A percentile compares a stretch with the other conserved stretches of the same genome.
These are phyloP conservation scores for Gymnobelideus leadbeateri DNA, from an alignment of 2,113 vertebrate genomes.

Conservation along the genomic window DNA sequence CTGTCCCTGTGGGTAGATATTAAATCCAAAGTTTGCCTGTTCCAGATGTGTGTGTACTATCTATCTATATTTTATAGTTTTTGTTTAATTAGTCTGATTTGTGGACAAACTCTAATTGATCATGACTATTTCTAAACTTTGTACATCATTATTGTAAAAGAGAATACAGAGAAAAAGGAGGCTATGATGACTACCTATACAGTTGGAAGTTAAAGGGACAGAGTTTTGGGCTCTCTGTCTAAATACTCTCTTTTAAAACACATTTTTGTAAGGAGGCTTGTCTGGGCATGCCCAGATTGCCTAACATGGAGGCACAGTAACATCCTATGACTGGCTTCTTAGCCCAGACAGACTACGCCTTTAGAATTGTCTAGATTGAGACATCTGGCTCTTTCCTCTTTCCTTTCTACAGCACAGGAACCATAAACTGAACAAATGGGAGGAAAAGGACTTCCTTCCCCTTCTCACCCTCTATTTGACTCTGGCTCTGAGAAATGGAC, in stretches of 20 bases:
- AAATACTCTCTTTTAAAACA: background rate
- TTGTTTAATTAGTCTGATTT: background rate
- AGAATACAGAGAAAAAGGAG: background rate
- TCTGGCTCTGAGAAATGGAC: background rate
- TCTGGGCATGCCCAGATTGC: background rate
- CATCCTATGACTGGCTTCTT: background rate
- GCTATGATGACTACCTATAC: background rate
- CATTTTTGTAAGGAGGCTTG: background rate
- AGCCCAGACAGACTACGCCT: background rate
- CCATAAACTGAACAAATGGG: background rate
- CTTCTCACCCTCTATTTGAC: background rate
- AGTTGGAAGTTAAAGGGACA: background rate
- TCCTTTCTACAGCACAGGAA: too few relatives aligned
- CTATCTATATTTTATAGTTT: background rate
- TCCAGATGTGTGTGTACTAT: background rate
- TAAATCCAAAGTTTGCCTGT: background rate
- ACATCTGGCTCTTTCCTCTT: background rate
- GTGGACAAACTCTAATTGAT: background rate
- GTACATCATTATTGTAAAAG: background rate
- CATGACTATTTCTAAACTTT: background rate
- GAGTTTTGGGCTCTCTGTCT: background rate
- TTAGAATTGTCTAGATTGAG: background rate
- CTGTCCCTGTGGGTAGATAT: background rate
- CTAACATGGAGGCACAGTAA: background rate
- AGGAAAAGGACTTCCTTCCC: background rate